Evolutionary conservation across 2,113 vertebrate genomes (phyloP).

Genomic region (Ciconia stormi): DNA sequence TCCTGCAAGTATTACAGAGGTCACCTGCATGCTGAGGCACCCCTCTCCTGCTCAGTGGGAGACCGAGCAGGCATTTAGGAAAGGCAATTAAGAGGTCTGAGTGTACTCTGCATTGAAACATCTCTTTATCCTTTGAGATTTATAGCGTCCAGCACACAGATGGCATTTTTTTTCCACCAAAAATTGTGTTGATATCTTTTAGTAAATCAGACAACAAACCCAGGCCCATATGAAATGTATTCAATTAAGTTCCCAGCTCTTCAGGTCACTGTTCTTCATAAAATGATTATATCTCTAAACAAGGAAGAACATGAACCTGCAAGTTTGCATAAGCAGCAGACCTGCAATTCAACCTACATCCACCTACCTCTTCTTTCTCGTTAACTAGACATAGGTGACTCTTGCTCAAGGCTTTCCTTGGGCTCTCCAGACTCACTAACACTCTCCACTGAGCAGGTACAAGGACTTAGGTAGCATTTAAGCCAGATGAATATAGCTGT

Average conservation of each 20-base stretch:
- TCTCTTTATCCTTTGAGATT: background rate
- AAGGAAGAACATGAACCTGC: background rate
- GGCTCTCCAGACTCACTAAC: background rate
- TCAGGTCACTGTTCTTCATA: background rate
- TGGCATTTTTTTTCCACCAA: background rate
- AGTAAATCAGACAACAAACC: conserved; percentile 15
- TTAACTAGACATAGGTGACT: background rate
- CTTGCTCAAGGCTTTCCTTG: background rate
- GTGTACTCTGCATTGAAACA: background rate
- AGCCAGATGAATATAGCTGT: background rate
- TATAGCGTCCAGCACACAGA: background rate
- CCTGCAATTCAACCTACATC: background rate
- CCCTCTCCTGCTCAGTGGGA: background rate
- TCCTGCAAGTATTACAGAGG: background rate
- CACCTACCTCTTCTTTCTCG: background rate
- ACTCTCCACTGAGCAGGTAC: background rate
- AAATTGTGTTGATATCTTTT: background rate
- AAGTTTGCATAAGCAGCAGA: background rate
- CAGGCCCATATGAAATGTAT: background rate
- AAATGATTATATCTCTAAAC: conserved; percentile 16
- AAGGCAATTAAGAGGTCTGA: conserved; percentile 5
- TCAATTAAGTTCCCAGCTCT: background rate
- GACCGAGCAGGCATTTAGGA: background rate
- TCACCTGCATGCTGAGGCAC: background rate
- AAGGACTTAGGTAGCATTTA: background rate